Percentiles rank a stretch among this genome's conserved stretches.
Evolutionary conservation across 1,140 invertebrate genomes (phyloP).

Genomic region (Ericerus pela): DNA sequence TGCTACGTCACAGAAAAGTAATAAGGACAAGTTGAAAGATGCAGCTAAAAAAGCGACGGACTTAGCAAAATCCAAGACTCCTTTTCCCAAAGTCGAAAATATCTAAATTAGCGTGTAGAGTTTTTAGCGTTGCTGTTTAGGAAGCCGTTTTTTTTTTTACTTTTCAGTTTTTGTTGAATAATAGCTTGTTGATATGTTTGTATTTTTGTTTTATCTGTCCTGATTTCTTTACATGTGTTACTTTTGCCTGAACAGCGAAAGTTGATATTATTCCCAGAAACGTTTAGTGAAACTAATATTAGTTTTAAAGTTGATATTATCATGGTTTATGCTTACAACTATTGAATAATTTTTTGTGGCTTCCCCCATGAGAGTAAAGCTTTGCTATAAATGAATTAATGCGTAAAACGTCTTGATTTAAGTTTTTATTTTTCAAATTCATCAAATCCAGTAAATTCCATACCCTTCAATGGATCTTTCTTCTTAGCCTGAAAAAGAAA

Average conservation of each 20-base stretch:
- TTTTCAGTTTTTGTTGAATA: neutral
- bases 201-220: neutral
- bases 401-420: neutral
- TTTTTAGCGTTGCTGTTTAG: neutral
- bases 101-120: neutral
- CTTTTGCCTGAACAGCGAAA: no score
- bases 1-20: neutral
- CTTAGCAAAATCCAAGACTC: constrained; percentile 1
- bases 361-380: no score
- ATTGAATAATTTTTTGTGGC: no score
- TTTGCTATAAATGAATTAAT: no score
- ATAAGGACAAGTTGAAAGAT: neutral
- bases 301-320: neutral
- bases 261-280: no score
- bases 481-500: constrained; percentile 17
- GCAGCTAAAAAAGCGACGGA: neutral
- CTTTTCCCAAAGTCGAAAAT: neutral
- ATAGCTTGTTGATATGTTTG: neutral
- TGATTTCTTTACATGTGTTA: neutral
- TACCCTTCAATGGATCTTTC: constrained; percentile 18
- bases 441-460: constrained; percentile 21
- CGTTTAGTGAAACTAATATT: neutral
- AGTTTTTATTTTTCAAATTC: constrained; percentile 5
- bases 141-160: no score
- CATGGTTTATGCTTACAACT: neutral